A percentile compares a stretch with the other conserved stretches of the same genome.
Conservation (phyloP, 2,888 invertebrate species). For the Maniola hyperantus region DNA sequence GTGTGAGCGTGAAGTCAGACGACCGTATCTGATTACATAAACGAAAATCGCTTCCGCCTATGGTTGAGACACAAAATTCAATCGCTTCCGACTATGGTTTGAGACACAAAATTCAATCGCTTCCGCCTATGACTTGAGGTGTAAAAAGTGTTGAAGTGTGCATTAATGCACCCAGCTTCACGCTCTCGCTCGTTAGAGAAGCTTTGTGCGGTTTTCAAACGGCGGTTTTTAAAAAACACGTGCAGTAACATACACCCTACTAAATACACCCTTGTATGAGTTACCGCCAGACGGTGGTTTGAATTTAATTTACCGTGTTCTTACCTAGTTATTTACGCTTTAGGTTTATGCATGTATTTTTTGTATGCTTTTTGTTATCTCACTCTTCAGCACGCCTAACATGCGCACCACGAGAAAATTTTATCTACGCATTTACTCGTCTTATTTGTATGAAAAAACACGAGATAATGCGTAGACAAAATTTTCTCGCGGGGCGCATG, state of each 20-base stretch:
- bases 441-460: too few relatives aligned
- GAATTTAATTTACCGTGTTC: conserved; percentile 10
- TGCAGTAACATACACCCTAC: not conserved
- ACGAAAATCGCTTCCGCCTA: too few relatives aligned
- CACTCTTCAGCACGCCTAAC: too few relatives aligned
- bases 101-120: too few relatives aligned
- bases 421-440: too few relatives aligned
- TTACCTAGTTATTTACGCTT: conserved; percentile 1
- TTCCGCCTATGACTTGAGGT: conserved; percentile 11
- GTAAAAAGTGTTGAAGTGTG: not conserved
- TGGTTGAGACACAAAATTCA: too few relatives aligned
- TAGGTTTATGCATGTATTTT: not conserved
- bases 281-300: not conserved
- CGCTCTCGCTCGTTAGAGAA: conserved; percentile 23
- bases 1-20: too few relatives aligned
- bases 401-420: too few relatives aligned
- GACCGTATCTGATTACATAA: too few relatives aligned
- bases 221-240: conserved; percentile 7
- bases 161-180: conserved; percentile 20
- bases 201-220: conserved; percentile 30
- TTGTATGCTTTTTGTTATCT: not conserved
- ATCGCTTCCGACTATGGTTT: too few relatives aligned
- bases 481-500: too few relatives aligned
- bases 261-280: not conserved
- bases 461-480: too few relatives aligned